Base-by-base conservation (phyloP, 2,888 invertebrate species). In the Muscina levida region DNA sequence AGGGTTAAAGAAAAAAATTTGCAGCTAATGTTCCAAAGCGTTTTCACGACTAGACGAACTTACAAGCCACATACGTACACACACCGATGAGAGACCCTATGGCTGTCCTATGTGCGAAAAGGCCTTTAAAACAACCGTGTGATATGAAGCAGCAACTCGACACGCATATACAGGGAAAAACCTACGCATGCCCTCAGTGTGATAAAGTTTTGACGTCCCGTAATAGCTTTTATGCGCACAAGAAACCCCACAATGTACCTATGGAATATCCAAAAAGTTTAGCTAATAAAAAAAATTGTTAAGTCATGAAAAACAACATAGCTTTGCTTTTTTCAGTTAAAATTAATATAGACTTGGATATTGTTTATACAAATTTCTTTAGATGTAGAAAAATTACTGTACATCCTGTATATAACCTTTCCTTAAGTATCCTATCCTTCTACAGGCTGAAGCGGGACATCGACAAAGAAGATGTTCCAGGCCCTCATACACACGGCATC, bases 31-130 rank as follows among this genome's bases (percentile, higher is more conserved):
- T 51, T 17, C 51, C 5, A 83, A 82, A 72, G 11, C 66, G n/a
- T 84, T 84, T 73, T 22, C 74, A 17, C 82, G 83, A 4, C 46
- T 39, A 1, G 81, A 83, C 24, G 82, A 82, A 19, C 59, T 79
- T 31, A 79, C 76, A 31, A 83, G 84, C 11, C 84, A 84, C 39
- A 2, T 72, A 15, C 80, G 83, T 31, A 53, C 65, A 5, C 83
- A 83, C 48, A 82, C 82, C 3, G 83, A 82, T 11, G 84, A 84
- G 44, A 72, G 84, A 3, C 84, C 84, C n/a, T 81, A 81, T 51
- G 17, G n/a, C 1, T 84, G 83, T 65, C 17, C 62, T 0, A 3
- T 71, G 13, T 84, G 84, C 22, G 31, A 71, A 13, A 84, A 82
- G 39, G 44, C 77, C 2, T 84, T 84, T 80, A 15, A 79, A 82